Base-by-base conservation (phyloP, 2,888 invertebrate genomes). In the Catocala nupta region DNA sequence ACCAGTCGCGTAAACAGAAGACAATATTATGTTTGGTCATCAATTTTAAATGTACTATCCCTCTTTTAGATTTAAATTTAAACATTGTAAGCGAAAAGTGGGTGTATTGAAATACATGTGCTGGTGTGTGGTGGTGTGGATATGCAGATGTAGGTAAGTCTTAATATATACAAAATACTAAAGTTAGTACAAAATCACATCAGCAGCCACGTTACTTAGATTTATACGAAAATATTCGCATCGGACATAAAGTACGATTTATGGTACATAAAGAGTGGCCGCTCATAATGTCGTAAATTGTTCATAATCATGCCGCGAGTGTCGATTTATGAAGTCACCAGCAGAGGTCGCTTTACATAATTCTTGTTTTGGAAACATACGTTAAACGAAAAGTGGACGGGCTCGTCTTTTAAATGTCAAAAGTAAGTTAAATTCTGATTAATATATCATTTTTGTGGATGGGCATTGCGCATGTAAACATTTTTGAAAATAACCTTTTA, bases 281-380 rank as follows among this genome's bases (percentile, higher is more conserved):
- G 73, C 64, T 78, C 69, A 80, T 82, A 82, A 78, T 77, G 73
- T 73, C 77, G 81, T 85, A 85, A 87, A 86, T 84, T 78, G 81
- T 80, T 74, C 73, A 82, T 85, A 86, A 88, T 87, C 87, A 82
- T 71, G 76, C 74, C 78, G 56, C 66, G 67, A 77, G 75, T 81
- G 80, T 82, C 86, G 83, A 88, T 88, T 89, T 87, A 89, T 86
- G 82, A 80, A 84, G 80, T 73, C 64, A 59, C 68, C 73, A 58
- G 71, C 74, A 71, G 66, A 77, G 77, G 78, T 84, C 84, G 82
- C 80, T 86, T 84, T 84, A 82, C 87, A 89, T 88, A 87, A 88
- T 84, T 87, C 84, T 83, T 81, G 63, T 63, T 73, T 56, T 68
- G 72, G 36, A 80, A 75, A 75, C 73, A 76, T 66, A 78, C 64